Evolutionary conservation across 1,140 invertebrate genomes (phyloP).

Genomic region (Drosophila nikananu): DNA sequence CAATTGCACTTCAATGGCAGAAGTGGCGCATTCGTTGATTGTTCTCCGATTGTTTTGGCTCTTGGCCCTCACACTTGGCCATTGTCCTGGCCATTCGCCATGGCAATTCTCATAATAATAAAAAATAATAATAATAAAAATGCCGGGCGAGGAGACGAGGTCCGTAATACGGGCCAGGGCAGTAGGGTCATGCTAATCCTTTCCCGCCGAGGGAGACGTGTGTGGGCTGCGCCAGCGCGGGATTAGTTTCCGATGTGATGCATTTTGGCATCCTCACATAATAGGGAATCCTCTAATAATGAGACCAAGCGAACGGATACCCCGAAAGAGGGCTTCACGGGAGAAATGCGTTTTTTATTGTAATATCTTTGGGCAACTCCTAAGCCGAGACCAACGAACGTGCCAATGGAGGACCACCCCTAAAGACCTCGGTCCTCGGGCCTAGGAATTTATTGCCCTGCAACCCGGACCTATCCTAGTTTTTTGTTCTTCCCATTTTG

Average conservation of each 20-base stretch:
- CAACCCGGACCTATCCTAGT: background rate
- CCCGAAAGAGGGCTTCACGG: background rate
- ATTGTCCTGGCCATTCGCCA: constrained; percentile 69
- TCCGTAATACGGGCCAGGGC: constrained; percentile 19
- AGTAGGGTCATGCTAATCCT: constrained; percentile 70
- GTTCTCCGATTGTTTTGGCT: constrained; percentile 41
- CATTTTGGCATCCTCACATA: constrained; percentile 62
- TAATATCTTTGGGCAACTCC: constrained; percentile 51
- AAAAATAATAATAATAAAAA: constrained; percentile 47
- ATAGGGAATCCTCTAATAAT: constrained; percentile 18
- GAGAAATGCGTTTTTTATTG: constrained; percentile 76
- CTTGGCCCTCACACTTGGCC: constrained; percentile 64
- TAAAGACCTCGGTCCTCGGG: constrained; percentile 21
- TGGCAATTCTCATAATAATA: constrained; percentile 41
- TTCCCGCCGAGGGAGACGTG: constrained; percentile 60
- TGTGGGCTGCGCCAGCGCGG: constrained; percentile 74
- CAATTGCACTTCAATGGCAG: constrained; percentile 78
- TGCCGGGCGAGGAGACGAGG: background rate
- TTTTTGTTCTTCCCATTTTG: background rate
- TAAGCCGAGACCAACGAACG: constrained; percentile 59
- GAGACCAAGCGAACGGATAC: constrained; percentile 5
- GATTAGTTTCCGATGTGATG: constrained; percentile 61
- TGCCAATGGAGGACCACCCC: constrained; percentile 73
- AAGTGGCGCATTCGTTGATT: constrained; percentile 71
- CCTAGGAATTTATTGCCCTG: constrained; percentile 67